phyloP scores from a whole-genome alignment of 1,140 invertebrate species.

The Arctopsyche grandis region DNA sequence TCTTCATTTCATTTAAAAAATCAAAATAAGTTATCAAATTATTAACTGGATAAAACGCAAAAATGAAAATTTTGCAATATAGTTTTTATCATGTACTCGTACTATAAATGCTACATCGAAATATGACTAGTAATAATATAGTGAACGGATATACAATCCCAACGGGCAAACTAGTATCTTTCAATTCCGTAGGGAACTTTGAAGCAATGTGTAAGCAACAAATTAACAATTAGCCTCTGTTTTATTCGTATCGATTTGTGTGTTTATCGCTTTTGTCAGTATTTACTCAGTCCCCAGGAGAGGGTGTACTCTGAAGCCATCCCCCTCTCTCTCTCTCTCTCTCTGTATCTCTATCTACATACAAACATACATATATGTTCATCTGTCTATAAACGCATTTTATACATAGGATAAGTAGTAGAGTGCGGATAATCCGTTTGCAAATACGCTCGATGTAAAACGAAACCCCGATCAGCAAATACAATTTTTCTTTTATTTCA shows the following conservation, averaged over 20 bases:
- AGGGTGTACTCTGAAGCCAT: not conserved
- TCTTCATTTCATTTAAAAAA: too few relatives aligned
- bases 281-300: slow-evolving; percentile 30
- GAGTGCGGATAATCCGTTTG: too few relatives aligned
- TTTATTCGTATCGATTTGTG: slow-evolving; percentile 45
- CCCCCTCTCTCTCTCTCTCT: not conserved
- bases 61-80: too few relatives aligned
- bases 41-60: too few relatives aligned
- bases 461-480: too few relatives aligned
- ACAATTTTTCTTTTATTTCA: too few relatives aligned
- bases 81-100: too few relatives aligned
- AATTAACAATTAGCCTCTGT: slow-evolving; percentile 47
- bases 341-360: not conserved
- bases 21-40: too few relatives aligned
- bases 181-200: slow-evolving; percentile 26
- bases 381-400: not conserved
- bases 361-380: not conserved
- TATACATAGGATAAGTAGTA: too few relatives aligned
- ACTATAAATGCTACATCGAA: too few relatives aligned
- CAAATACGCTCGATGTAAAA: too few relatives aligned
- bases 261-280: slow-evolving; percentile 46
- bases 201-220: slow-evolving; percentile 45
- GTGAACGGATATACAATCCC: slow-evolving; percentile 10
- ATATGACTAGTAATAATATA: not conserved
- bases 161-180: slow-evolving; percentile 31